Percentiles rank a stretch among this genome's conserved stretches.
Evolutionary conservation across 2,888 invertebrate species (phyloP).

Genomic region (Belgica antarctica): DNA sequence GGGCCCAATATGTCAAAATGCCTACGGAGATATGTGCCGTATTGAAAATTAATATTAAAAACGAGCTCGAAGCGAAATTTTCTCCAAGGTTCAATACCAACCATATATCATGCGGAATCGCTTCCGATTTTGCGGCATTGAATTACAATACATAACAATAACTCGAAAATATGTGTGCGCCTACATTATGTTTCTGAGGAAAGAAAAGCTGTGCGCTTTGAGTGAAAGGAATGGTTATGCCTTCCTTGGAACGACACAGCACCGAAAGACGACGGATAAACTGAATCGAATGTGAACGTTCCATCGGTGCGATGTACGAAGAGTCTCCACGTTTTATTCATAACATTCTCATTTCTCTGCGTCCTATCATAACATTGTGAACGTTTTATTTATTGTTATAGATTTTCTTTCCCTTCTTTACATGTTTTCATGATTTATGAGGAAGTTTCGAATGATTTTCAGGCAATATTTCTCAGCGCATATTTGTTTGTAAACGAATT

Average conservation of each 20-base stretch:
- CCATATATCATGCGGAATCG: conserved; percentile 16
- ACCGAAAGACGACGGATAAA: neutral
- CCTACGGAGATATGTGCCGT: too few species aligned
- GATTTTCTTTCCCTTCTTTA: conserved; percentile 20
- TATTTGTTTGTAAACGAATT: neutral
- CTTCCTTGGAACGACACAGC: conserved; percentile 18
- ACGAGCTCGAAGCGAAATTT: too few species aligned
- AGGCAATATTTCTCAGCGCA: neutral
- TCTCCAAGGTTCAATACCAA: neutral
- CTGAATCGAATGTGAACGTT: neutral
- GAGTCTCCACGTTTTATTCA: conserved; percentile 30
- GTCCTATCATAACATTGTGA: conserved; percentile 5
- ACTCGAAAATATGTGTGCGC: conserved; percentile 17
- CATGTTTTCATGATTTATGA: conserved; percentile 10
- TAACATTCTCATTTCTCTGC: neutral
- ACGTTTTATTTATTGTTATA: conserved; percentile 24
- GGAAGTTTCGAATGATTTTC: conserved; percentile 4
- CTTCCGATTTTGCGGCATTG: conserved; percentile 23
- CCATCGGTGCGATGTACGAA: neutral
- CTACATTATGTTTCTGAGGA: neutral
- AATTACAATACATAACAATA: neutral
- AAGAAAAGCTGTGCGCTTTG: neutral
- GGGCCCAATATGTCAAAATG: too few species aligned
- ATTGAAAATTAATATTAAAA: too few species aligned
- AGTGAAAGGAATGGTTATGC: neutral